Evolutionary conservation across 2,797 vertebrate genomes (phyloP), one percentile per base, ranked within the genome.

Genomic region (Toxotes lorentzi): DNA sequence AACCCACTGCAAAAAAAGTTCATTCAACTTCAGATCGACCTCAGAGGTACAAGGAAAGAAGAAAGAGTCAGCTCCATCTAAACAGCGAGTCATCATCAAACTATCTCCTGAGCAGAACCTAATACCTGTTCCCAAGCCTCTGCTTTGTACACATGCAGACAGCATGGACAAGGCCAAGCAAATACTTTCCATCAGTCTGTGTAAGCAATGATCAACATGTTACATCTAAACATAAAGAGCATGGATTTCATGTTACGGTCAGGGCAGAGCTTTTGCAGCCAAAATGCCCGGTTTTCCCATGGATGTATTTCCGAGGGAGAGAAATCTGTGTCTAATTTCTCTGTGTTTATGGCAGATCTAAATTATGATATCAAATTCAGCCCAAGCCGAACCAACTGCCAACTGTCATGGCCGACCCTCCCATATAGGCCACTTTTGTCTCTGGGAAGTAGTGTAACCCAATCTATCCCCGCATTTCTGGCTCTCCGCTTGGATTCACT

Each of bases 311-410:
- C 90, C 89, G 79, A 89, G 78, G 54, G 71, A 86, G 83, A 65
- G 73, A 62, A 78, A 90, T 63, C 93, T 94, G 93, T 53, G 85
- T 89, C 88, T 94, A 83, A 93, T 94, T 91, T 94, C 83, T 70
- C 23, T 60, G 74, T 94, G 94, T 94, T 95, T 95, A 95, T 86
- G 85, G 86, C 88, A 85, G 83, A 86, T 91, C 90, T 92, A 94
- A 95, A 95, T 93, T 90, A 95, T 83, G 91, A 91, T 92, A 94
- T 94, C 92, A 78, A 77, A 86, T 95, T 94, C 86, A 40, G 82
- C 86, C 78, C 76, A 56, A 85, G 79, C 83, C 40, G 67, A 76
- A 83, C 68, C 87, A 56, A 82, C 90, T 89, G 92, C 91, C 91
- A 94, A 91, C 89, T 93, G 91, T 92, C 92, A 94, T 90, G 87